These are phyloP conservation scores for Lycaena phlaeas DNA, from an alignment of 2,888 invertebrate species.

Conservation along the genomic window DNA sequence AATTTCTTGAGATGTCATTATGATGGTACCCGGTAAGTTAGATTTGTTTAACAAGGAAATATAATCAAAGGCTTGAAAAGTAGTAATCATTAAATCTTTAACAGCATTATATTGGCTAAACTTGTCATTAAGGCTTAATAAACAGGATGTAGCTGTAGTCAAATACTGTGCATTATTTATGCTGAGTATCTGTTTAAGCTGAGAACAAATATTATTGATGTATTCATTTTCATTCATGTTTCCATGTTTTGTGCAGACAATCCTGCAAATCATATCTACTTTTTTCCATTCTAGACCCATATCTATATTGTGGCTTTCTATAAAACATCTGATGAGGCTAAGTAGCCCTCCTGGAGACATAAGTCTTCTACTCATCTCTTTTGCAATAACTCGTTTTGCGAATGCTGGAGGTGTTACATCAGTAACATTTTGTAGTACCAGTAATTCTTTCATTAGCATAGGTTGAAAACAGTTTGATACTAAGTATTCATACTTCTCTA, in stretches of 20 bases:
- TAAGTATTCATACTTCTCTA: conserved; percentile 60
- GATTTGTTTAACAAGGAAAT: conserved; percentile 26
- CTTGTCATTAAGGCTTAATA: conserved; percentile 62
- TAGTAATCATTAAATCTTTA: conserved; percentile 31
- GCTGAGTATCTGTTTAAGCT: conserved; percentile 62
- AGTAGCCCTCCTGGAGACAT: conserved; percentile 75
- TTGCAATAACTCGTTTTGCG: conserved; percentile 75
- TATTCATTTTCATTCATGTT: conserved; percentile 56
- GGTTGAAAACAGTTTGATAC: conserved; percentile 73
- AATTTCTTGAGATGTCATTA: conserved; percentile 47
- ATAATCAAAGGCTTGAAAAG: conserved; percentile 39
- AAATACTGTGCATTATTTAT: conserved; percentile 53
- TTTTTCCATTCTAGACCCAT: conserved; percentile 77
- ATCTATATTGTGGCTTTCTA: conserved; percentile 70
- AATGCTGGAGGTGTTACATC: conserved; percentile 72
- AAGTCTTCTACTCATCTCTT: conserved; percentile 74
- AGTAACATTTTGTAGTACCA: conserved; percentile 73
- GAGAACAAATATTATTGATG: conserved; percentile 63
- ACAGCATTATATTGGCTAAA: conserved; percentile 52
- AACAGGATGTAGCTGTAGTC: conserved; percentile 69
- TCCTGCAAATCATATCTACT: conserved; percentile 76
- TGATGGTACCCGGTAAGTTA: conserved; percentile 44
- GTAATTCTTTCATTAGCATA: conserved; percentile 77
- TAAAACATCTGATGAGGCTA: conserved; percentile 76
- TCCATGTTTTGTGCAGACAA: conserved; percentile 73